phyloP scores from a whole-genome alignment of 2,888 invertebrate genomes.

The Tipula lateralis region DNA sequence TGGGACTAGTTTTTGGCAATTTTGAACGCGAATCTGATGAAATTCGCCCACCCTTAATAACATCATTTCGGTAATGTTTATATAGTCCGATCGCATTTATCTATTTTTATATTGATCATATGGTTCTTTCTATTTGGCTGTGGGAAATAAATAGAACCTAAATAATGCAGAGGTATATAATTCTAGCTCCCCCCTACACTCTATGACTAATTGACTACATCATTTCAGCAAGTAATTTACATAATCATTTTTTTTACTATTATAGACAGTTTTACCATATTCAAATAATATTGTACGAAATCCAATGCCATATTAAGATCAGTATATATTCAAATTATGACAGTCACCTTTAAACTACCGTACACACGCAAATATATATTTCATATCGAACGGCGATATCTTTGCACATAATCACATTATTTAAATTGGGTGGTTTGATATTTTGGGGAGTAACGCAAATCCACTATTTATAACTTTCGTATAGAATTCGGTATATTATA shows the following conservation, averaged over 20 bases:
- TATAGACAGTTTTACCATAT: background rate
- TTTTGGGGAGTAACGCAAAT: background rate
- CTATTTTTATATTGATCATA: background rate
- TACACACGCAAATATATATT: background rate
- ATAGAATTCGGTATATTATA: background rate
- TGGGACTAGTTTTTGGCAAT: background rate
- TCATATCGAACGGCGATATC: background rate
- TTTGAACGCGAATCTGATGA: background rate
- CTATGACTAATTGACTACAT: slow-evolving; percentile 2
- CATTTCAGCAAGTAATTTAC: background rate
- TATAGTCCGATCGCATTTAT: background rate
- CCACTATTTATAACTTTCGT: background rate
- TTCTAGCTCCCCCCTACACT: background rate
- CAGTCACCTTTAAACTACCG: background rate
- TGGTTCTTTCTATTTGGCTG: background rate
- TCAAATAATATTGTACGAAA: background rate
- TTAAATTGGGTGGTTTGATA: background rate
- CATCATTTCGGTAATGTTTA: background rate
- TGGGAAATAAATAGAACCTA: background rate
- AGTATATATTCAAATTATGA: background rate
- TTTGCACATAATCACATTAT: background rate
- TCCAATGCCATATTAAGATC: background rate
- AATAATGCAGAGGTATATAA: background rate
- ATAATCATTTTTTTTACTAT: background rate
- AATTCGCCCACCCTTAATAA: background rate